Base-by-base conservation (phyloP, 2,797 vertebrate species). In the Coregonus ussuriensis region DNA sequence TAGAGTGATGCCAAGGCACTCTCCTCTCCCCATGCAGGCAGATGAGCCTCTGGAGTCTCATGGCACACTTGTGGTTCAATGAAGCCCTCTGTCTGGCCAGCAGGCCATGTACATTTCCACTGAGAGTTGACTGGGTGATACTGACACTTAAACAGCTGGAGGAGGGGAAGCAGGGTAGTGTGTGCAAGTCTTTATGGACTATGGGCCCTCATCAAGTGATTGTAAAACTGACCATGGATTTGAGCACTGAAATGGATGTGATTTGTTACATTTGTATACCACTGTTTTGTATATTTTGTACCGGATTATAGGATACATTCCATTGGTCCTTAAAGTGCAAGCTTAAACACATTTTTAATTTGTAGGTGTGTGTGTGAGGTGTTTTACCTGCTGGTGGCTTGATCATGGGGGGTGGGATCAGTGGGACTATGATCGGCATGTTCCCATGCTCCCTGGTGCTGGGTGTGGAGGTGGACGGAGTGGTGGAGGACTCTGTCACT, bases 361-460 rank as follows among this genome's bases (percentile, higher is more conserved):
- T 11, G 11, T 47, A 47, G 41, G 41, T 33, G 47, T 59, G 52
- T 3, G 41, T 6, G 72, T 33, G 25, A 33, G 41, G 73, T 71
- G 74, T 77, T 79, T 91, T 96, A 99, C 98, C 98, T 97, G 97
- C 93, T 92, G 97, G 96, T 91, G 97, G 96, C 92, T 99, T 99
- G 94, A 99, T 97, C 91, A 98, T 95, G 84, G 98, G 97, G 35
- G 97, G 97, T 41, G 98, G 97, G 92, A 98, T 96, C 95, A 99
- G 94, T 90, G 98, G 98, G 87, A 98, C 96, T 81, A 98, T 96
- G 91, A 99, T 97, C 91, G 97, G 96, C 90, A 98, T 93, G 89
- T 91, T 96, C 91, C 98, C 96, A 62, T 98, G 97, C 84, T 99
- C 98, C 93, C 96, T 98, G 66, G 93, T 95, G 91, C 96, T 93